Evolutionary conservation across 2,888 invertebrate species (phyloP), one percentile per base, ranked within the genome.

Genomic region (Mythimna lalbum): DNA sequence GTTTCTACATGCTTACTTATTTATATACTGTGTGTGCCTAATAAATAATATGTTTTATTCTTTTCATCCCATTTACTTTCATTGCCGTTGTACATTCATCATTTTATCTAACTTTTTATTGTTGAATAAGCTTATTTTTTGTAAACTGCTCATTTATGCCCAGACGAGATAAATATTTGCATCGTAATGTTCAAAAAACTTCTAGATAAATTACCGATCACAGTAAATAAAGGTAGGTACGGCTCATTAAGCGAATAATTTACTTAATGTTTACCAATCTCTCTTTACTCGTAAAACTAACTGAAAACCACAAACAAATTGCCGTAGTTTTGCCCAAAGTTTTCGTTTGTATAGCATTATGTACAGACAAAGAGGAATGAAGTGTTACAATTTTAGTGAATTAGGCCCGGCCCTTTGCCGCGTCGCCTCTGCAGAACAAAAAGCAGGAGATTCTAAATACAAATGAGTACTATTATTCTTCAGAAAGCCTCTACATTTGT

Each of bases 331-430:
- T 63, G 67, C n/a, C 9, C 33, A 61, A 70, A 81, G 59, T 83
- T 84, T 81, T 63, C 57, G 83, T 84, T 84, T 83, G 74, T 80
- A 69, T 69, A 82, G 50, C 70, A 84, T 84, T 83, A 81, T 56
- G 68, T 67, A 43, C 4, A 71, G 73, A 76, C 80, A 84, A 80
- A 82, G 57, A 67, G 50, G 43, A 76, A 73, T 55, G 67, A 63
- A 71, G 59, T 57, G 62, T 63, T 75, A 82, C 73, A 84, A 72
- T 81, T 82, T 77, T 70, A 84, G 85, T 82, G 75, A 83, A 84
- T 84, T 84, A 82, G 77, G 56, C 50, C 39, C 43, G 59, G 68
- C 57, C 82, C 66, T 76, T 79, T 75, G 43, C 74, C 69, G 14
- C 60, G 52, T 63, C 65, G 63, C 56, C 60, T 69, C 70, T 57